A percentile compares a stretch with the other conserved stretches of the same genome.
phyloP scores from a whole-genome alignment of 2,113 vertebrate species.

The Gambusia affinis region DNA sequence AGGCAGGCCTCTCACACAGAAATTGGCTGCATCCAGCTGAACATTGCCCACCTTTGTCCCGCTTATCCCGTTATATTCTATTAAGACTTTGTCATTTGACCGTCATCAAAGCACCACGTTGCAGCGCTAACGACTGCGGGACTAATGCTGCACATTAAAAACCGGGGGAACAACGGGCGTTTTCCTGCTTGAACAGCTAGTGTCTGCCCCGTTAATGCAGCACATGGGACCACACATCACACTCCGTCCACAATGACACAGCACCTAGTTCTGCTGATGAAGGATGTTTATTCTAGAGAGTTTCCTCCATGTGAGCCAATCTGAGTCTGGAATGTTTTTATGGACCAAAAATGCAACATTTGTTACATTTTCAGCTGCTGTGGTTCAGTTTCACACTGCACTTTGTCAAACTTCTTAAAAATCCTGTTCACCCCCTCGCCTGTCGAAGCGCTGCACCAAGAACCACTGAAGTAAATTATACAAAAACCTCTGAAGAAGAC shows the following conservation, averaged over 20 bases:
- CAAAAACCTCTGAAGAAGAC: no score
- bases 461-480: no score
- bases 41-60: constrained; percentile 85
- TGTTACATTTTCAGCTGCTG: no score
- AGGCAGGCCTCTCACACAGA: constrained; percentile 78
- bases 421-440: no score
- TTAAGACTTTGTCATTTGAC: constrained; percentile 81
- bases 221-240: constrained; percentile 75
- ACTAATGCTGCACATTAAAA: constrained; percentile 80
- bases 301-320: constrained; percentile 45
- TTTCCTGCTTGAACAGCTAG: constrained; percentile 70
- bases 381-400: no score
- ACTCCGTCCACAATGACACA: constrained; percentile 57
- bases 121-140: constrained; percentile 72
- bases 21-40: constrained; percentile 77
- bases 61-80: constrained; percentile 74
- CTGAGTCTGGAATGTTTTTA: constrained; percentile 20
- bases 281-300: constrained; percentile 48
- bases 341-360: no score
- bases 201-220: constrained; percentile 71
- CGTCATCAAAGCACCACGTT: constrained; percentile 71
- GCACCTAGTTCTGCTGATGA: constrained; percentile 52
- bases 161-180: constrained; percentile 70
- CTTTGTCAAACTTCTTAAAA: no score
- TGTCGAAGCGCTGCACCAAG: no score